Conservation (phyloP, 2,888 invertebrate species). For the Chymomyza fuscimana region DNA sequence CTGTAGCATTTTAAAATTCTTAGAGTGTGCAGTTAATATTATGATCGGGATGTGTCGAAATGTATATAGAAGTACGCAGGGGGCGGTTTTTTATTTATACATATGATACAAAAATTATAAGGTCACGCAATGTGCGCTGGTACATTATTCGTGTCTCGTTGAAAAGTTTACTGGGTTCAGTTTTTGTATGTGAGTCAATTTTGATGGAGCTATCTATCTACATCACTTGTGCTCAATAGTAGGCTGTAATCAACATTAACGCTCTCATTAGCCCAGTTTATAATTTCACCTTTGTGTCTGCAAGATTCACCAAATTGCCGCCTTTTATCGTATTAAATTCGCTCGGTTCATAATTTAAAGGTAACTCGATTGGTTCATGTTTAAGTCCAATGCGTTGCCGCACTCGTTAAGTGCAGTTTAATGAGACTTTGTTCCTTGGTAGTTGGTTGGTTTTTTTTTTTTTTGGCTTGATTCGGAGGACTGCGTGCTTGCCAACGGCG, state of each 20-base stretch:
- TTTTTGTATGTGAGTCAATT: no score
- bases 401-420: slow-evolving; percentile 64
- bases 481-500: background rate
- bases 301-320: slow-evolving; percentile 26
- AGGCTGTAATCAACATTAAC: slow-evolving; percentile 46
- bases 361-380: slow-evolving; percentile 26
- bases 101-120: no score
- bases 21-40: no score
- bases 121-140: no score
- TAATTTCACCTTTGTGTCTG: slow-evolving; percentile 11
- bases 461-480: background rate
- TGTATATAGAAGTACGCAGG: no score
- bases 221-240: no score
- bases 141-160: no score
- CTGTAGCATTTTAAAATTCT: no score
- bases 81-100: no score
- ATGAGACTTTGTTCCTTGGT: slow-evolving; percentile 45
- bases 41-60: no score
- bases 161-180: no score
- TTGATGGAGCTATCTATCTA: no score
- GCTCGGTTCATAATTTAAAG: slow-evolving; percentile 62
- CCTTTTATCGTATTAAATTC: slow-evolving; percentile 51
- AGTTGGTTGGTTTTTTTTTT: background rate
- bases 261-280: slow-evolving; percentile 73
- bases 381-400: slow-evolving; percentile 47